Evolutionary conservation across 2,113 vertebrate species (phyloP).

Genomic region (Craseonycteris thonglongyai): DNA sequence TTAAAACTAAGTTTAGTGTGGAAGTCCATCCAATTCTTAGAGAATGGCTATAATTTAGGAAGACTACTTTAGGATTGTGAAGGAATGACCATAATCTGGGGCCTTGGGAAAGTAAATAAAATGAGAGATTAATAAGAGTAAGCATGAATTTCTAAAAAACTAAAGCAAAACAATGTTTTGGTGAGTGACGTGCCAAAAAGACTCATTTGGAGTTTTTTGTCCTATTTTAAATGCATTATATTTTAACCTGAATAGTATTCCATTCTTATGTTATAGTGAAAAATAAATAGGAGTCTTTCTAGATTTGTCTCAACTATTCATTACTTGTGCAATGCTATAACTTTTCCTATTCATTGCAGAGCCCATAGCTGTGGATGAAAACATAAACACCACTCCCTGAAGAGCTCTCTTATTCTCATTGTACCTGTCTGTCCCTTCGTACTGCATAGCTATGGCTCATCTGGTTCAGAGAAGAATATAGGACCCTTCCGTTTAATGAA

Average conservation of each 20-base stretch:
- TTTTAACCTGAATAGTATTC: neutral
- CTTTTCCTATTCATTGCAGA: neutral
- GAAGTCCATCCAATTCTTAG: neutral
- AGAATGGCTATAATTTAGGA: neutral
- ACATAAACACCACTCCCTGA: neutral
- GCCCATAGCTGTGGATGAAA: neutral
- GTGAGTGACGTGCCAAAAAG: neutral
- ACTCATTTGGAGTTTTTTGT: neutral
- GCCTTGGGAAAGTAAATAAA: constrained; percentile 16
- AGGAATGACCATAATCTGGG: constrained; percentile 12
- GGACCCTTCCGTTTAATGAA: neutral
- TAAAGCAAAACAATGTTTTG: neutral
- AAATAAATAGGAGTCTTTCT: neutral
- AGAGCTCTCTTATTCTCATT: neutral
- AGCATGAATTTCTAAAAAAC: constrained; percentile 45
- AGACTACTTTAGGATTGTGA: constrained; percentile 43
- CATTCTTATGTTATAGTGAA: neutral
- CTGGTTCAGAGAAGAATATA: neutral
- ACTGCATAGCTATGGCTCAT: neutral
- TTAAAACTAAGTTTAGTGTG: neutral
- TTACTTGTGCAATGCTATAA: neutral
- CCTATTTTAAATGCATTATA: neutral
- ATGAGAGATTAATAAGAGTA: constrained; percentile 46
- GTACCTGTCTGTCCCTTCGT: neutral
- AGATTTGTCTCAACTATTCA: neutral